Conservation (phyloP, 2,888 invertebrate genomes). For the Drosophila ochracea region DNA sequence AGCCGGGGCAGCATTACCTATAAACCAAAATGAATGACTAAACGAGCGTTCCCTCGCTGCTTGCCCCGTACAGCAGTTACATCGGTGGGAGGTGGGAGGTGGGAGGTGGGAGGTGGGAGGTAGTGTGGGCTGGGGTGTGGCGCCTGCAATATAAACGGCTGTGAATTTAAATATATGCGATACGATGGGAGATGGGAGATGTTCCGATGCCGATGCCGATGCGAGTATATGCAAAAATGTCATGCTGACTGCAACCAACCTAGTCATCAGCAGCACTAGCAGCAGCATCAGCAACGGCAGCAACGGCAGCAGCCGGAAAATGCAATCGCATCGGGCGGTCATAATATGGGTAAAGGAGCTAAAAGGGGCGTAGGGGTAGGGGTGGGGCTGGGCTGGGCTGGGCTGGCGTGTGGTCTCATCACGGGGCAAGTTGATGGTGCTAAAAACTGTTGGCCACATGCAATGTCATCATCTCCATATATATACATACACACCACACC, state of each 20-base stretch:
- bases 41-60: constrained; percentile 33
- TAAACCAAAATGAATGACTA: constrained; percentile 75
- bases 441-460: constrained; percentile 27
- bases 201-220: constrained; percentile 2
- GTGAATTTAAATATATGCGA: constrained; percentile 66
- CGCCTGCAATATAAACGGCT: constrained; percentile 46
- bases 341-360: constrained; percentile 22
- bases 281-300: constrained; percentile 1
- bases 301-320: constrained; percentile 37
- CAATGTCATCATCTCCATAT: constrained; percentile 24
- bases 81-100: not conserved
- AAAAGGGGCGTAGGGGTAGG: not conserved
- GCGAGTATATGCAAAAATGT: constrained; percentile 46
- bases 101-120: not conserved
- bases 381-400: too few relatives aligned
- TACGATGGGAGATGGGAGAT: constrained; percentile 20
- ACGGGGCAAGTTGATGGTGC: constrained; percentile 22
- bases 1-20: constrained; percentile 53
- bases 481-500: not conserved
- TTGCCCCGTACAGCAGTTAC: constrained; percentile 8
- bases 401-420: constrained; percentile 18
- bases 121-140: not conserved
- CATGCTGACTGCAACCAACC: constrained; percentile 49
- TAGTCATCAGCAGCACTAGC: constrained; percentile 32
- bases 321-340: constrained; percentile 44